Evolutionary conservation across 1,140 invertebrate genomes (phyloP).

Genomic region (Euwallacea similis): DNA sequence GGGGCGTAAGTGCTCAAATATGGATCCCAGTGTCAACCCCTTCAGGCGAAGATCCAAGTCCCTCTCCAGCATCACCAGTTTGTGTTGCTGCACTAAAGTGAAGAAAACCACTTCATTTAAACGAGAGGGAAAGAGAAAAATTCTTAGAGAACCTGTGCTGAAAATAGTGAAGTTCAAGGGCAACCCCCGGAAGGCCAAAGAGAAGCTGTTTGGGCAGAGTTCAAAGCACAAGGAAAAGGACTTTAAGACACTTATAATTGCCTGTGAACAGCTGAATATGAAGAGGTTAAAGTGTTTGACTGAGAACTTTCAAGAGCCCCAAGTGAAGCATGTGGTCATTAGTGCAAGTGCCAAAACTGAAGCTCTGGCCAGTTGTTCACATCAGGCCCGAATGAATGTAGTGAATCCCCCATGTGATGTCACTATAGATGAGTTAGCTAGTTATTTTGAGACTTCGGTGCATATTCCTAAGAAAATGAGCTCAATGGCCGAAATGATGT

Average conservation of each 20-base stretch:
- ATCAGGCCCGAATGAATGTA: constrained; percentile 61
- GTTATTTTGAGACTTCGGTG: constrained; percentile 89
- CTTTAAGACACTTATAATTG: constrained; percentile 50
- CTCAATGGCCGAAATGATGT: constrained; percentile 96
- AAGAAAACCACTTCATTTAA: constrained; percentile 52
- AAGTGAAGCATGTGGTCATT: constrained; percentile 9
- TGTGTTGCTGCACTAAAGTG: constrained; percentile 47
- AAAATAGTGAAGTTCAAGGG: constrained; percentile 46
- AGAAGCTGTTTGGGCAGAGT: constrained; percentile 45
- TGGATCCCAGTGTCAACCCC: constrained; percentile 42
- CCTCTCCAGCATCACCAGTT: constrained; percentile 49
- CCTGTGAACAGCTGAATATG: constrained; percentile 50
- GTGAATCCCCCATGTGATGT: constrained; percentile 71
- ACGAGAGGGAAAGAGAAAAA: constrained; percentile 44
- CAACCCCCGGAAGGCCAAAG: constrained; percentile 30
- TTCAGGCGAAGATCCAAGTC: constrained; percentile 51
- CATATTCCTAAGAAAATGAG: constrained; percentile 97
- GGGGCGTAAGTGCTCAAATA: constrained; percentile 28
- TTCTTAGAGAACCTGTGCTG: constrained; percentile 49
- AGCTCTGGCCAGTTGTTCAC: constrained; percentile 57
- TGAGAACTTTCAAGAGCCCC: constrained; percentile 43
- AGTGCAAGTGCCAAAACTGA: constrained; percentile 27
- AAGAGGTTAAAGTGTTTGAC: constrained; percentile 41
- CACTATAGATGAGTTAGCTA: constrained; percentile 88
- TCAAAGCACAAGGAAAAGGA: constrained; percentile 44